phyloP scores from a whole-genome alignment of 2,888 invertebrate genomes.

The Coenonympha glycerion region DNA sequence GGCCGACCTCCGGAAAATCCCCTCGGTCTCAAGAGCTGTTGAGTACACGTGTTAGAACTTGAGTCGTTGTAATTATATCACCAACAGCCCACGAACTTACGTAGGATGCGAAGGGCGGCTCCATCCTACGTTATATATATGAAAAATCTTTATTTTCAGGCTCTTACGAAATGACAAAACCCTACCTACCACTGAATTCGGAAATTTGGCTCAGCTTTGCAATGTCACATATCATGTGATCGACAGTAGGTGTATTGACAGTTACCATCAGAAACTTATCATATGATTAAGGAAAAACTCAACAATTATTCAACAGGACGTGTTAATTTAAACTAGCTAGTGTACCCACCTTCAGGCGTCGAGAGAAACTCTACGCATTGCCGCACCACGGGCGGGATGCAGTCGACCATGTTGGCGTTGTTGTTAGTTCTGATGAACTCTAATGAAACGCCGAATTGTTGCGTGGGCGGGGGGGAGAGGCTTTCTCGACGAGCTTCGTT shows the following conservation, averaged over 20 bases:
- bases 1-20: slow-evolving; percentile 95
- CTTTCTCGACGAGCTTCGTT: too few relatives aligned
- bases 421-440: slow-evolving; percentile 93
- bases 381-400: slow-evolving; percentile 94
- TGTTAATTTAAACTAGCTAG: background rate
- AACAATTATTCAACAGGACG: background rate
- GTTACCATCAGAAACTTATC: too few relatives aligned
- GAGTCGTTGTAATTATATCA: background rate
- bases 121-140: too few relatives aligned
- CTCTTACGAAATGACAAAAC: too few relatives aligned
- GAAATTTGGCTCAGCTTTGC: too few relatives aligned
- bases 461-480: slow-evolving; percentile 76
- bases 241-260: too few relatives aligned
- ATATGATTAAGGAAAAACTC: too few relatives aligned
- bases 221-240: too few relatives aligned
- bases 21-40: slow-evolving; percentile 93
- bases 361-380: slow-evolving; percentile 94
- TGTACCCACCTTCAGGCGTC: slow-evolving; percentile 85
- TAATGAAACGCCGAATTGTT: slow-evolving; percentile 97
- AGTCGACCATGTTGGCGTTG: slow-evolving; percentile 82
- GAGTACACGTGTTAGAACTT: slow-evolving; percentile 6
- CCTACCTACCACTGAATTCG: too few relatives aligned
- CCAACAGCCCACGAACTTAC: too few relatives aligned
- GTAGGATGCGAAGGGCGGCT: too few relatives aligned
- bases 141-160: too few relatives aligned